phyloP scores from a whole-genome alignment of 2,888 invertebrate genomes.

The Sinohyriopsis cumingii region DNA sequence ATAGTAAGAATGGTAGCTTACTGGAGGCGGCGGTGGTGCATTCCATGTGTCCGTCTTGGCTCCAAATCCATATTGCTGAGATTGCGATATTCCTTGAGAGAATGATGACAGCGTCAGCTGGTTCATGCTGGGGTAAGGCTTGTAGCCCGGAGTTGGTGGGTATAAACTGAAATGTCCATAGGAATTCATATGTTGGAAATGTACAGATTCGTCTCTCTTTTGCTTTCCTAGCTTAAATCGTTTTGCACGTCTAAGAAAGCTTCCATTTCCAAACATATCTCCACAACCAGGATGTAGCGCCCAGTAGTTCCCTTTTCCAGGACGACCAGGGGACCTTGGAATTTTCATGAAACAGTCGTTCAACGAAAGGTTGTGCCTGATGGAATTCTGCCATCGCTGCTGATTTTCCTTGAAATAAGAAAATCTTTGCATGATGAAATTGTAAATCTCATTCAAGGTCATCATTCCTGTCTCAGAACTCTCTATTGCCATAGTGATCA shows the following conservation, averaged over 20 bases:
- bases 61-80: constrained; percentile 51
- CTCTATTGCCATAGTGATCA: constrained; percentile 99
- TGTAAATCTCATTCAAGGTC: constrained; percentile 88
- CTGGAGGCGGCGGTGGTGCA: constrained; percentile 22
- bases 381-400: constrained; percentile 78
- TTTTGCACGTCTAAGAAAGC: constrained; percentile 68
- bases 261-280: constrained; percentile 72
- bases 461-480: constrained; percentile 98
- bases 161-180: constrained; percentile 61
- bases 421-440: constrained; percentile 90
- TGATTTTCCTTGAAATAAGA: constrained; percentile 90
- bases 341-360: constrained; percentile 97
- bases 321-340: constrained; percentile 72
- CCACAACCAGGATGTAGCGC: constrained; percentile 69
- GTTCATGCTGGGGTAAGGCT: constrained; percentile 54
- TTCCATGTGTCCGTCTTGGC: constrained; percentile 49
- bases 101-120: constrained; percentile 47
- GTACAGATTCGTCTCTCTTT: constrained; percentile 41
- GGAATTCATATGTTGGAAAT: constrained; percentile 54
- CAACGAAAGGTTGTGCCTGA: constrained; percentile 92
- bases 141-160: constrained; percentile 50
- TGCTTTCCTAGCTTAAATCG: constrained; percentile 61
- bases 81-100: constrained; percentile 50
- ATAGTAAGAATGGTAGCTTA: constrained; percentile 42
- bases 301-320: constrained; percentile 72